A percentile compares a stretch with the other conserved stretches of the same genome.
Evolutionary conservation across 2,797 vertebrate genomes (phyloP).

Genomic region (Serranus cabrilla): DNA sequence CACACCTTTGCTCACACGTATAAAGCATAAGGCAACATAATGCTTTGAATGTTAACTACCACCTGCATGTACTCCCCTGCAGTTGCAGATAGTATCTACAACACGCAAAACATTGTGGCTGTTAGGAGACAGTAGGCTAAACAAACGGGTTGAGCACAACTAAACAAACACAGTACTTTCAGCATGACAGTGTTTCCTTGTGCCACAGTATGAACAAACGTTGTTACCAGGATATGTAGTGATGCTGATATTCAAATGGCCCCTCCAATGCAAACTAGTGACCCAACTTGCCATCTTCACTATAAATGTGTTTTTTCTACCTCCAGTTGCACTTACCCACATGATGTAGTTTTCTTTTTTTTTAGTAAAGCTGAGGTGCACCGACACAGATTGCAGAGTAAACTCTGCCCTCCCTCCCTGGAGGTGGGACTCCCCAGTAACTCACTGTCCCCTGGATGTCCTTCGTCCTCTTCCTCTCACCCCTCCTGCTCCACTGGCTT

Average conservation of each 20-base stretch:
- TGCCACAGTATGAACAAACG: not conserved
- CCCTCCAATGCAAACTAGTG: constrained; percentile 8
- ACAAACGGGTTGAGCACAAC: constrained; percentile 7
- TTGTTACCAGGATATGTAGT: not conserved
- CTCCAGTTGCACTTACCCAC: constrained; percentile 73
- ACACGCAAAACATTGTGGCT: not conserved
- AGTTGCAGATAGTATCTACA: not conserved
- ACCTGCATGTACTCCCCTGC: not conserved
- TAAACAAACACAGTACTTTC: not conserved
- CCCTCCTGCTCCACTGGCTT: constrained; percentile 15
- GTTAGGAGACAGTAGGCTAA: not conserved
- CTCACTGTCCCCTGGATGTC: constrained; percentile 25
- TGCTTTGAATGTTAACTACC: not conserved
- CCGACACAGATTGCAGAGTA: constrained; percentile 14
- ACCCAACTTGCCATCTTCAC: not conserved
- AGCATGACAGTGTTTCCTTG: not conserved
- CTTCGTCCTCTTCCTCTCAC: constrained; percentile 23
- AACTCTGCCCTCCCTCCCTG: constrained; percentile 34
- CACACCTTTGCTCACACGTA: not conserved
- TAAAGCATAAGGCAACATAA: not conserved
- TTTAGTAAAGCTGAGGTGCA: constrained; percentile 23
- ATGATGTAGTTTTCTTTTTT: constrained; percentile 69
- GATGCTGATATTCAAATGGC: constrained; percentile 7
- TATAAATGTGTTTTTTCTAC: not conserved
- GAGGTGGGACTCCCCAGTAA: constrained; percentile 35